Evolutionary conservation across 2,113 vertebrate genomes (phyloP), one percentile per base, ranked within the genome.

Genomic region (Trogon surrucura): DNA sequence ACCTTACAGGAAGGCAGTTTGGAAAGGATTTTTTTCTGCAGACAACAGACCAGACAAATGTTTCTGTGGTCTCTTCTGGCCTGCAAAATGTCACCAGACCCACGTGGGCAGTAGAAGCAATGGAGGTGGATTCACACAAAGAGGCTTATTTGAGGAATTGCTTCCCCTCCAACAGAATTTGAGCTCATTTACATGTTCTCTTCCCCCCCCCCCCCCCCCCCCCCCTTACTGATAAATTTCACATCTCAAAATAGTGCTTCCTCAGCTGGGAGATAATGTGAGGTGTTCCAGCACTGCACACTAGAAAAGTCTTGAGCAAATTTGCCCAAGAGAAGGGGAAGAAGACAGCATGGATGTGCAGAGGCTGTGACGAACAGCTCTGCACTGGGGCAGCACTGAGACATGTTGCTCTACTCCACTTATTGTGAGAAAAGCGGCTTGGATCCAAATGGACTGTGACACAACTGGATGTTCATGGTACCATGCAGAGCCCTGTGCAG

Each of bases 401-500:
- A 10, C 15, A 5, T 10, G 8, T 5, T 48, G 7, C 19, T 74
- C 38, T 41, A 78, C 65, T 60, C 7, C 0, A 3, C 23, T 30
- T 12, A 62, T 9, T 57, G 15, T 4, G 26, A 51, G 56, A 56
- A 91, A 93, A 81, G 0, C 47, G 62, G n/a, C 21, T 26, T 38
- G 65, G 56, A 71, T 92, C 58, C n/a, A 10, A 20, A 25, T 26
- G 22, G 10, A 6, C 45, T 93, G 29, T 25, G 13, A 16, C 16
- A 5, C 41, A 83, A 27, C 34, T 2, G 5, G 3, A 6, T 54
- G 11, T 5, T 62, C 41, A 9, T 3, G 0, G 6, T n/a, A 41
- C 22, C 45, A 70, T 0, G 0, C 44, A 23, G 4, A 10, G 13
- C 50, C n/a, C n/a, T n/a, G 34, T n/a, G 29, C 38, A 29, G n/a